Percentiles rank a stretch among this genome's conserved stretches.
Conservation (phyloP, 2,888 invertebrate species). For the Urechis unicinctus region DNA sequence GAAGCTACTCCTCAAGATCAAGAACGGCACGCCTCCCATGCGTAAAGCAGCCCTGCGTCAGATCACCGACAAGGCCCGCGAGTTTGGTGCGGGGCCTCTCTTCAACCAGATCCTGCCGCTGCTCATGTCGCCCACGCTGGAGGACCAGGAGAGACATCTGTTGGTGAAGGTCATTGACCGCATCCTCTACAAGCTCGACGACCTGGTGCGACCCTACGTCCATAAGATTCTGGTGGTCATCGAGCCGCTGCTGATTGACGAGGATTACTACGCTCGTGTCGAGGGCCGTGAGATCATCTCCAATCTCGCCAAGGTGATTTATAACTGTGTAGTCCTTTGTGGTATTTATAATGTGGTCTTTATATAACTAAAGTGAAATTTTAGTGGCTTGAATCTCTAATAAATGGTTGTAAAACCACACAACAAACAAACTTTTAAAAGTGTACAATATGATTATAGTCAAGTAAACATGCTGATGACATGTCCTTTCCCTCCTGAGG, state of each 20-base stretch:
- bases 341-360: neutral
- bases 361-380: too few relatives aligned
- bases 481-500: too few relatives aligned
- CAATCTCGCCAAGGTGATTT: constrained; percentile 90
- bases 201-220: constrained; percentile 96
- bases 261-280: constrained; percentile 99
- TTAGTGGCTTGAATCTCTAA: neutral
- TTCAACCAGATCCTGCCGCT: constrained; percentile 98
- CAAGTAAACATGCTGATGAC: too few relatives aligned
- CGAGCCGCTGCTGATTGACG: constrained; percentile 95
- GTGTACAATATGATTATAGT: neutral
- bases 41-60: constrained; percentile 74
- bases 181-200: constrained; percentile 95
- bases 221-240: constrained; percentile 99
- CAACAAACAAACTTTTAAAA: neutral
- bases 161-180: constrained; percentile 93
- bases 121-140: constrained; percentile 98
- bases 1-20: constrained; percentile 95
- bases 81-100: constrained; percentile 95
- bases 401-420: neutral
- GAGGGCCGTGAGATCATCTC: constrained; percentile 99
- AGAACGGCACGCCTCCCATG: constrained; percentile 99
- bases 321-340: neutral
- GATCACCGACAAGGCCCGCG: constrained; percentile 97
- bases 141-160: constrained; percentile 98